phyloP scores from a whole-genome alignment of 2,797 vertebrate species.

The Buphagus erythrorhynchus region DNA sequence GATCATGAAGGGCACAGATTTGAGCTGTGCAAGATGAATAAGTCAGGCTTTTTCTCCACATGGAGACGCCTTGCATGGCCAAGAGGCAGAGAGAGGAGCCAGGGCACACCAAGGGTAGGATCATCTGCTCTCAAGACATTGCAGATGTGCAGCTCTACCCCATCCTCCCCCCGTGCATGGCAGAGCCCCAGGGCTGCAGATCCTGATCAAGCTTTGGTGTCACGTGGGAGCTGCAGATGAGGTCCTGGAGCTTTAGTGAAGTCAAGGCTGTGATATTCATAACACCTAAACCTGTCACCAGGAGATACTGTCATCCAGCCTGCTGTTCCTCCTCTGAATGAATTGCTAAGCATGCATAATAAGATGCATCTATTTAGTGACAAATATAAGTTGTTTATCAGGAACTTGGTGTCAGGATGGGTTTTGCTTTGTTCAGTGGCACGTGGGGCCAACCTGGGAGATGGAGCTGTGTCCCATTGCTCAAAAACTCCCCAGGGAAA shows the following conservation, averaged over 20 bases:
- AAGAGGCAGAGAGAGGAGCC: neutral
- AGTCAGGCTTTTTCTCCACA: neutral
- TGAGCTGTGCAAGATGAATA: neutral
- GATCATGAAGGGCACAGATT: neutral
- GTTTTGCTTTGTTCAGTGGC: neutral
- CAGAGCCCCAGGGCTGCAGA: neutral
- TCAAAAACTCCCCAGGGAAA: neutral
- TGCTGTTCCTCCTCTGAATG: neutral
- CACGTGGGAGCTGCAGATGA: neutral
- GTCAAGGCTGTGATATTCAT: neutral
- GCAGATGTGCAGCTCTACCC: neutral
- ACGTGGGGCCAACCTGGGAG: neutral
- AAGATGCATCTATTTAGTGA: neutral
- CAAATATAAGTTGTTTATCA: neutral
- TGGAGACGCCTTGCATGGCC: neutral
- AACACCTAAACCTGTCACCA: neutral
- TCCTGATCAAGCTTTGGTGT: neutral
- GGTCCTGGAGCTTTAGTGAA: neutral
- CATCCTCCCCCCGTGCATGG: fast-evolving
- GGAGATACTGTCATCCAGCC: neutral
- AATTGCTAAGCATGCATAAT: neutral
- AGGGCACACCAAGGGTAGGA: neutral
- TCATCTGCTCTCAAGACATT: neutral
- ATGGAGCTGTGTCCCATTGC: neutral
- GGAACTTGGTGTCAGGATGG: neutral